Percentiles rank a stretch among this genome's conserved stretches.
These are phyloP conservation scores for Aix galericulata DNA, from an alignment of 2,113 vertebrate species.

Conservation along the genomic window DNA sequence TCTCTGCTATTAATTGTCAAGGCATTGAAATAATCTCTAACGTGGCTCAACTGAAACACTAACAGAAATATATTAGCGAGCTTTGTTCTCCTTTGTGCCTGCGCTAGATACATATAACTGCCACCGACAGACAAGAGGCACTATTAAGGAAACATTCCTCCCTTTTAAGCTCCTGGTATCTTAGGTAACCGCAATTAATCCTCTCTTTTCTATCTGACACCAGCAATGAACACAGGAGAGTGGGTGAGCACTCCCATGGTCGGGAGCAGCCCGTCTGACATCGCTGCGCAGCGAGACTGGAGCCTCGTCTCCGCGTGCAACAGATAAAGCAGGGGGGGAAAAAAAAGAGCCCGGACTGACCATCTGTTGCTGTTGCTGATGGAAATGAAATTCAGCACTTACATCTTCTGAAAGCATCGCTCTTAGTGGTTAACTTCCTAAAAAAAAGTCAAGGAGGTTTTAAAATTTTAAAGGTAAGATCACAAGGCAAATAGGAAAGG, in stretches of 20 bases:
- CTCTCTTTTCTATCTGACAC: not conserved
- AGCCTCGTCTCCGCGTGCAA: accelerated
- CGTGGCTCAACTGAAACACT: accelerated
- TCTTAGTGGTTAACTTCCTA: not conserved
- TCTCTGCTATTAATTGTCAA: not conserved
- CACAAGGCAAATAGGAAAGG: not conserved
- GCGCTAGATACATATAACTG: not conserved
- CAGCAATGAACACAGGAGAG: not conserved
- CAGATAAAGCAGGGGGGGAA: not conserved
- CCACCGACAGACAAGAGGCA: not conserved
- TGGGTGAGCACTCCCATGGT: not conserved
- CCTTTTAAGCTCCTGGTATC: not conserved
- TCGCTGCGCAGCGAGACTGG: not conserved
- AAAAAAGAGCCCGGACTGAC: not conserved
- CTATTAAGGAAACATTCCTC: not conserved
- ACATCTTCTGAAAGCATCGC: not conserved
- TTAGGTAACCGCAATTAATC: conserved; percentile 7
- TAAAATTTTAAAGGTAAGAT: not conserved
- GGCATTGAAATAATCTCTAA: not conserved
- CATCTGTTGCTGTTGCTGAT: not conserved
- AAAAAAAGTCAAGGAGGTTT: not conserved
- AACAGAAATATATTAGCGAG: not conserved
- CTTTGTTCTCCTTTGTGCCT: not conserved
- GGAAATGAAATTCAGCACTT: accelerated
- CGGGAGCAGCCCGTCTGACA: not conserved